Evolutionary conservation across 2,113 vertebrate genomes (phyloP), one percentile per base, ranked within the genome.

Genomic region (Cathartes aura): DNA sequence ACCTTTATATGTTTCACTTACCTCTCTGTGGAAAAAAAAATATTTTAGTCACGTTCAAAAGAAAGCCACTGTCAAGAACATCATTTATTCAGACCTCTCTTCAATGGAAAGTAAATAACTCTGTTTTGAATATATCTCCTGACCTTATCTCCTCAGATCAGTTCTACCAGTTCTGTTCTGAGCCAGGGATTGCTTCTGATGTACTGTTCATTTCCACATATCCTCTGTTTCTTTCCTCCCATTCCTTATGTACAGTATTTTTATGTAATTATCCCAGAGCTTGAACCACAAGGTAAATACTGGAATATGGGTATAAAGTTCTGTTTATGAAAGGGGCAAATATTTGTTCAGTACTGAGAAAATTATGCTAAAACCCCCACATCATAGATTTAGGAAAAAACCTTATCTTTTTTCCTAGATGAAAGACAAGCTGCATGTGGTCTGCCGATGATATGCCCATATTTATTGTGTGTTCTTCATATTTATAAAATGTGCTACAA

Each of bases 331-430:
- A 88, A 70, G 58, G 6, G 75, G 5, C 23, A 92, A 80, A 62
- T 60, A 81, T 38, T 56, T 55, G 9, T 58, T 89, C 19, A 38
- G 5, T 38, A 45, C 40, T 71, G 30, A 90, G 56, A 84, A 74
- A 84, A 67, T 42, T 55, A 32, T 42, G 15, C 71, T 63, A 74
- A 87, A 76, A 8, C 0, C 1, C 0, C 12, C 21, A 55, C 0
- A 0, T 52, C 23, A 56, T 17, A 83, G 8, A 50, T 36, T 45
- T 62, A 55, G 16, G 38, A 38, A 74, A 78, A 62, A 89, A 48
- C 0, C 2, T 3, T 12, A 4, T 2, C 0, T 48, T 79, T 58
- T 56, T n/a, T 55, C 42, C 88, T 32, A 59, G 12, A 23, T 17
- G 8, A 92, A 92, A 80, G 56, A 43, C 0, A 0, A 76, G 38